A percentile compares a stretch with the other conserved stretches of the same genome.
phyloP scores from a whole-genome alignment of 2,888 invertebrate genomes.

The Silvanus unidentatus region DNA sequence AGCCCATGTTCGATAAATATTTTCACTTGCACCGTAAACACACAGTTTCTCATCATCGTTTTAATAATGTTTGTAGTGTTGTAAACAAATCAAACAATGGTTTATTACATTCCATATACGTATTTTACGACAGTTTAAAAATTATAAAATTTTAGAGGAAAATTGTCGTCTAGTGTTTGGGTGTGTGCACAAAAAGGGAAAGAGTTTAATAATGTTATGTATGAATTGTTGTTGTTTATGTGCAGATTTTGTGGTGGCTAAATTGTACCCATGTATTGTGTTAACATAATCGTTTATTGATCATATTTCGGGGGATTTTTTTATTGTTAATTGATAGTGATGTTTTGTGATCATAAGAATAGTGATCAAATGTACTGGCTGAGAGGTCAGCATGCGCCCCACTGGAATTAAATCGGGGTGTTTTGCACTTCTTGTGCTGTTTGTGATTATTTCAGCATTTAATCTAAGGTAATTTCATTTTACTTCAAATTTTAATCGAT shows the following conservation, averaged over 20 bases:
- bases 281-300: slow-evolving; percentile 12
- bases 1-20: no score
- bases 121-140: not conserved
- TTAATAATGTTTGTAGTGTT: slow-evolving; percentile 11
- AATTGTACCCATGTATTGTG: no score
- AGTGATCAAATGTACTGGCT: slow-evolving; percentile 29
- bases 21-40: no score
- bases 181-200: no score
- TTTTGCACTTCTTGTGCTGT: slow-evolving; percentile 29
- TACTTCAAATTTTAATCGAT: no score
- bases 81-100: slow-evolving; percentile 27
- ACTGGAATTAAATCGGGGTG: slow-evolving; percentile 26
- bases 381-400: slow-evolving; percentile 32
- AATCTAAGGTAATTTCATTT: not conserved
- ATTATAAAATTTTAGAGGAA: no score
- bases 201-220: no score
- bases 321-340: slow-evolving; percentile 23
- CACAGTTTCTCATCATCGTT: no score
- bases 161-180: no score
- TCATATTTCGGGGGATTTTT: no score
- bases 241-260: no score
- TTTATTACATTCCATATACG: slow-evolving; percentile 28
- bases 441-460: slow-evolving; percentile 10
- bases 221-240: no score
- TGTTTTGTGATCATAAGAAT: slow-evolving; percentile 27